phyloP scores from a whole-genome alignment of 2,888 invertebrate species.

The Dryocosmus kuriphilus region DNA sequence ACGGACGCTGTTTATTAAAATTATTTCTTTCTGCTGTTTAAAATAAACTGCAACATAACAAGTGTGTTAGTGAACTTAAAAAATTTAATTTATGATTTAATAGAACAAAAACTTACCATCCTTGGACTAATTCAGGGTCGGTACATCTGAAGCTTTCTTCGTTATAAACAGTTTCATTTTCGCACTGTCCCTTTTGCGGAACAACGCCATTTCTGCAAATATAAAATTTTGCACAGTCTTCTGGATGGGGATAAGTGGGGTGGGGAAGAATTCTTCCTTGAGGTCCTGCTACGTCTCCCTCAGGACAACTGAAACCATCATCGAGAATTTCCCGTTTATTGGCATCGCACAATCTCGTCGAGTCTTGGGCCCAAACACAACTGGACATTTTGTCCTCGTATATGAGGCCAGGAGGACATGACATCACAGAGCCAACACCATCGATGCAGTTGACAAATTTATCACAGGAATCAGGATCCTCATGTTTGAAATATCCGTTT shows the following conservation, averaged over 20 bases:
- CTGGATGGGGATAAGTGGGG: slow-evolving; percentile 88
- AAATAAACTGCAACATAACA: too few relatives aligned
- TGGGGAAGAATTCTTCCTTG: slow-evolving; percentile 86
- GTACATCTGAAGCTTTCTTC: slow-evolving; percentile 88
- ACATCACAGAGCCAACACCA: slow-evolving; percentile 82
- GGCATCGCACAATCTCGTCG: slow-evolving; percentile 80
- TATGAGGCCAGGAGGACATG: slow-evolving; percentile 85
- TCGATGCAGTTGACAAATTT: slow-evolving; percentile 90
- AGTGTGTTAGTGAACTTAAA: too few relatives aligned
- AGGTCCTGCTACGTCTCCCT: slow-evolving; percentile 83
- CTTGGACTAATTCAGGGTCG: slow-evolving; percentile 86
- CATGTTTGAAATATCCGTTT: slow-evolving; percentile 88
- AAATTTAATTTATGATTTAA: too few relatives aligned
- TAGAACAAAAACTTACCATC: slow-evolving; percentile 82
- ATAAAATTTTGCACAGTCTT: slow-evolving; percentile 90
- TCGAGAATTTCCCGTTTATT: slow-evolving; percentile 83
- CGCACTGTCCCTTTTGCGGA: slow-evolving; percentile 88
- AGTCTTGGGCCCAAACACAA: slow-evolving; percentile 87
- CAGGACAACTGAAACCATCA: slow-evolving; percentile 89
- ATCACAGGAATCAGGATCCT: slow-evolving; percentile 86
- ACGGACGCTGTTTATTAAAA: too few relatives aligned
- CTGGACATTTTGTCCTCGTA: slow-evolving; percentile 86
- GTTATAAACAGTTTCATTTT: slow-evolving; percentile 87
- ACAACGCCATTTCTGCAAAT: slow-evolving; percentile 88
- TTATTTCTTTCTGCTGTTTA: too few relatives aligned